Evolutionary conservation across 2,888 invertebrate genomes (phyloP), one percentile per base, ranked within the genome.

Genomic region (Lysandra bellargus): DNA sequence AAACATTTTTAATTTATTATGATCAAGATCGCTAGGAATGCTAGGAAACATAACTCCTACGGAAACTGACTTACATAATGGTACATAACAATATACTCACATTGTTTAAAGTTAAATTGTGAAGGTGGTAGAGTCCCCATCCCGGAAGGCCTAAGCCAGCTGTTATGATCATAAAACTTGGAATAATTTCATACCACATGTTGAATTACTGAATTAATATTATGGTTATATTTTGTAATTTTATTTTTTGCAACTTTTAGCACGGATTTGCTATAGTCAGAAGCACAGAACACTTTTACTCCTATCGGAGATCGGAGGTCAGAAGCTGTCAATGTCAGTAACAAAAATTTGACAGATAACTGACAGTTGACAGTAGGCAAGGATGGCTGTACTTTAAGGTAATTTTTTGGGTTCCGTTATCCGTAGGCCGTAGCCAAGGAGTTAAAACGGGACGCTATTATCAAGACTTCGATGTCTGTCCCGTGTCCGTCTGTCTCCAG

Each of bases 121-220:
- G 95, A 82, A 96, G 83, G 84, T 96, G 95, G 87, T 96, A 96
- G 72, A 96, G 92, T 2, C 95, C 95, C 88, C 94, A 95, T 82
- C 96, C 95, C 17, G 97, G 97, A 80, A 96, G 83, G 23, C 95
- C 95, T 83, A 97, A 79, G 1, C 93, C 95, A 64, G 93, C 95
- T 74, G 95, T 91, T 79, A 97, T 95, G 82, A 97, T 96, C 82
- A 91, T 93, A 82, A 95, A 95, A 84, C 95, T 95, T 17, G 97
- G 97, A 84, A 97, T 85, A 88, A 96, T 95, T 95, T 97, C 97
- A 89, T 96, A 97, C 97, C 97, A 97, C 97, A 97, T 97, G 87
- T 85, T 91, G 72, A 17, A 61, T 78, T 53, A 79, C 2, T n/a
- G 12, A 44, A 3, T 44, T 17, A 14, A 4, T 57, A 73, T 0